Evolutionary conservation across 1,140 invertebrate genomes (phyloP).

Genomic region (Stegodyphus mimosarum): DNA sequence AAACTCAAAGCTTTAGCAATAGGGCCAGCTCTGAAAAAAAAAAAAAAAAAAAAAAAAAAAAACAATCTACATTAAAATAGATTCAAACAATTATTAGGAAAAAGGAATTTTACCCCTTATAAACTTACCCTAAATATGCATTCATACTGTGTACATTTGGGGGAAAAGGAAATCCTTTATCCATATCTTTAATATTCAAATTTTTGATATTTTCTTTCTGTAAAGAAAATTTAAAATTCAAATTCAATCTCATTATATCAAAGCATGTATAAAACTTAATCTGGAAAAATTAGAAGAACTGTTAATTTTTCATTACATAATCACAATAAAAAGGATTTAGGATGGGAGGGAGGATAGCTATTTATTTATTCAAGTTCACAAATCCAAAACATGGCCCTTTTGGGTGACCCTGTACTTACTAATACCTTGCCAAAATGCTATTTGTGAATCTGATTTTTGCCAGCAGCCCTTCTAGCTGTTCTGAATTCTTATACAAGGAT

Average conservation of each 20-base stretch:
- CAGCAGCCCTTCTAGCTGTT: no score
- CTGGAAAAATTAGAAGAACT: no score
- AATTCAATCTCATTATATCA: neutral
- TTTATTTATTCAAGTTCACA: no score
- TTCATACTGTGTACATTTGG: constrained; percentile 70
- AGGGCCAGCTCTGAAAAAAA: constrained; percentile 68
- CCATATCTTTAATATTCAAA: constrained; percentile 66
- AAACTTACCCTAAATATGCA: constrained; percentile 71
- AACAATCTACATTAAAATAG: neutral
- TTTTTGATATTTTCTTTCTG: constrained; percentile 63
- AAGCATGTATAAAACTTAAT: neutral
- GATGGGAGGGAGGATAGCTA: no score
- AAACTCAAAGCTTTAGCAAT: constrained; percentile 70
- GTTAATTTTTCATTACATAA: no score
- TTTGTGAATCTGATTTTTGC: no score
- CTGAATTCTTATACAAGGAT: no score
- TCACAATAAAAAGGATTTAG: no score
- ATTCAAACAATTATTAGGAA: neutral
- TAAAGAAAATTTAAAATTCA: neutral
- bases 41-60: neutral
- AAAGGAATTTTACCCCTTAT: neutral
- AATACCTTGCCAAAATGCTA: no score
- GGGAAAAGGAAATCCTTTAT: constrained; percentile 66
- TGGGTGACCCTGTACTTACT: no score
- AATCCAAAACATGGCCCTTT: no score